A percentile compares a stretch with the other conserved stretches of the same genome.
These are phyloP conservation scores for Neodiprion pinetum DNA, from an alignment of 1,140 invertebrate genomes.

Conservation along the genomic window DNA sequence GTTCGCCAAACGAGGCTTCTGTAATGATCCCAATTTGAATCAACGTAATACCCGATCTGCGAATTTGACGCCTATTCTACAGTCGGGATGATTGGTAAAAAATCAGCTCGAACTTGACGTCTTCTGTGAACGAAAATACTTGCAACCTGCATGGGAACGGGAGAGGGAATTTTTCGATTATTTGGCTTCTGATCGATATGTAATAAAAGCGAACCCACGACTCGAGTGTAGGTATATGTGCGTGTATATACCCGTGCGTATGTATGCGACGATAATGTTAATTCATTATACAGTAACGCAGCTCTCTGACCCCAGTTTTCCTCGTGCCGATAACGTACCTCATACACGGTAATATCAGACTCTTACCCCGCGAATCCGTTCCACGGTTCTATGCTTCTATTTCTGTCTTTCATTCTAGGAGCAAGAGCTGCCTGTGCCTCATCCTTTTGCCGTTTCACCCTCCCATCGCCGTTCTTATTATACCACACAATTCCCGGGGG, in stretches of 20 bases:
- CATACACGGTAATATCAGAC: not conserved
- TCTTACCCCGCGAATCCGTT: not conserved
- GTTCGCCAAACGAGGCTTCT: not conserved
- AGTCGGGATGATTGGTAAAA: too few relatives aligned
- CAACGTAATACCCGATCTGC: too few relatives aligned
- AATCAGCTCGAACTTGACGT: too few relatives aligned
- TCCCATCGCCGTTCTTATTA: constrained; percentile 13
- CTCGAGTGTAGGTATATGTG: too few relatives aligned
- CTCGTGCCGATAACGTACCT: not conserved
- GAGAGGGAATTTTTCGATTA: too few relatives aligned
- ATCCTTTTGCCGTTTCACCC: not conserved
- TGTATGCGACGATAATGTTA: not conserved
- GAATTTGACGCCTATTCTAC: too few relatives aligned
- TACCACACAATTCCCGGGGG: constrained; percentile 19
- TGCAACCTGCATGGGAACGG: too few relatives aligned
- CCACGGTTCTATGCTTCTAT: not conserved
- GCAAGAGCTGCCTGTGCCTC: not conserved
- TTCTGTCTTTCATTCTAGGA: constrained; percentile 10
- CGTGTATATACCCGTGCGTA: too few relatives aligned
- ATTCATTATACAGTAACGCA: not conserved
- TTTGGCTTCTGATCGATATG: too few relatives aligned
- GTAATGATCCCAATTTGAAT: too few relatives aligned
- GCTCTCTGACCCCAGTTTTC: not conserved
- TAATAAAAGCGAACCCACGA: too few relatives aligned
- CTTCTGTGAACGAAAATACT: too few relatives aligned